Percentiles rank a stretch among this genome's conserved stretches.
These are phyloP conservation scores for Nycteola revayana DNA, from an alignment of 2,888 invertebrate genomes.

Conservation along the genomic window DNA sequence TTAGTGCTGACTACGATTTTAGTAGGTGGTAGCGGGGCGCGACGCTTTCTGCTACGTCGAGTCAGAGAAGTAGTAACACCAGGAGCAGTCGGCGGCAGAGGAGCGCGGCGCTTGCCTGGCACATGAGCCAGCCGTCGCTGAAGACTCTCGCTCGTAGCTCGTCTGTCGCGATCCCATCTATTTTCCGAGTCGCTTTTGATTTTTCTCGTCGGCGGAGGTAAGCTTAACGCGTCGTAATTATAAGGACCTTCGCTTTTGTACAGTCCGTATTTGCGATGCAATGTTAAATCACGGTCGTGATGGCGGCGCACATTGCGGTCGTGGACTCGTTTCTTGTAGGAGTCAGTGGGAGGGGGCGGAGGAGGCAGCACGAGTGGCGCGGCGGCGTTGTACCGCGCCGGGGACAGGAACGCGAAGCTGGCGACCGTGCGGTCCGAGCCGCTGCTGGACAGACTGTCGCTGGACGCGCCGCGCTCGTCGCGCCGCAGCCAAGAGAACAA, in stretches of 20 bases:
- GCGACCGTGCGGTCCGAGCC: constrained; percentile 88
- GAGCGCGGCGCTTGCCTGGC: constrained; percentile 88
- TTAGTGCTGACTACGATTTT: constrained; percentile 33
- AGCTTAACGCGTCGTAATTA: constrained; percentile 65
- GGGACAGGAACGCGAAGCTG: constrained; percentile 86
- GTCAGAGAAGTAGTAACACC: constrained; percentile 54
- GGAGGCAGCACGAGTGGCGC: constrained; percentile 67
- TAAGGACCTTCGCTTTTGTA: constrained; percentile 46
- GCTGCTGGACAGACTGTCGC: constrained; percentile 84
- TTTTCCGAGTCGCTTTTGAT: constrained; percentile 23
- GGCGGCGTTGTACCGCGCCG: constrained; percentile 72
- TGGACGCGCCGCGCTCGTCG: constrained; percentile 64
- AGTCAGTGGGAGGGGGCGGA: constrained; percentile 83
- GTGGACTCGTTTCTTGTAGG: constrained; percentile 83
- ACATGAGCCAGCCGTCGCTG: constrained; percentile 85
- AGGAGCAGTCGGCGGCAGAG: constrained; percentile 82
- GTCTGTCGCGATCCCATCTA: constrained; percentile 62
- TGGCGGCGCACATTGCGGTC: constrained; percentile 82
- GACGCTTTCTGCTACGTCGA: constrained; percentile 64
- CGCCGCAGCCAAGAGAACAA: constrained; percentile 89
- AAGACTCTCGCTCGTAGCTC: constrained; percentile 84
- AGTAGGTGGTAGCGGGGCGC: constrained; percentile 81
- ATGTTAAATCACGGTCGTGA: constrained; percentile 82
- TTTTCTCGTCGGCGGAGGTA: constrained; percentile 51
- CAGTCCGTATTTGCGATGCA: constrained; percentile 85